Evolutionary conservation across 2,797 vertebrate genomes (phyloP).

Genomic region (Rhinatrema bivittatum): DNA sequence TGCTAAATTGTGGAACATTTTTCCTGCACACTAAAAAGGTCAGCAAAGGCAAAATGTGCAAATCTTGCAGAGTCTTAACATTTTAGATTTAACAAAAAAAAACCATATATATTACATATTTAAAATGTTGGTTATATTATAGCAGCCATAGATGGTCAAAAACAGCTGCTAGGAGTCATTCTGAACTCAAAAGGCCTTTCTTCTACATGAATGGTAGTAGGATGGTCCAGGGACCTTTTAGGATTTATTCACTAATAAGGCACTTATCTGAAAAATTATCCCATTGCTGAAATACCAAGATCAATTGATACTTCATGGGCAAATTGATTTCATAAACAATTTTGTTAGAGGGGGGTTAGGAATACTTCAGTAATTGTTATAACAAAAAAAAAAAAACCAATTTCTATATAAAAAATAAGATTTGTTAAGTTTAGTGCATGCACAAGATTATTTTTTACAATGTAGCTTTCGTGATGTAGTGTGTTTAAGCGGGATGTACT

Average conservation of each 20-base stretch:
- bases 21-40: too few species aligned
- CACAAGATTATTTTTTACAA: constrained; percentile 35
- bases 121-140: too few species aligned
- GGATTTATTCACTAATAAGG: constrained; percentile 25
- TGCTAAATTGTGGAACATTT: too few species aligned
- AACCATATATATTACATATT: too few species aligned
- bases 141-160: too few species aligned
- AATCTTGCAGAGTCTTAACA: too few species aligned
- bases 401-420: constrained; percentile 31
- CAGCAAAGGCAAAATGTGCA: too few species aligned
- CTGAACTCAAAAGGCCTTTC: too few species aligned
- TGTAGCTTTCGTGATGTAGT: constrained; percentile 48
- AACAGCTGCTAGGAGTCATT: too few species aligned
- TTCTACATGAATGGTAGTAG: too few species aligned
- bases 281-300: constrained; percentile 22
- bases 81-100: too few species aligned
- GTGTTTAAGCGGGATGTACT: constrained; percentile 48
- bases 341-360: constrained; percentile 47
- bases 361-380: constrained; percentile 48
- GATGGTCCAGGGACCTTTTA: too few species aligned
- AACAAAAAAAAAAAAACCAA: constrained; percentile 51
- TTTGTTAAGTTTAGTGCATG: constrained; percentile 33
- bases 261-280: constrained; percentile 37
- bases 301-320: constrained; percentile 41
- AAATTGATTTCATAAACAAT: constrained; percentile 52